Conservation (phyloP, 2,113 vertebrate genomes). For the Melozone crissalis region DNA sequence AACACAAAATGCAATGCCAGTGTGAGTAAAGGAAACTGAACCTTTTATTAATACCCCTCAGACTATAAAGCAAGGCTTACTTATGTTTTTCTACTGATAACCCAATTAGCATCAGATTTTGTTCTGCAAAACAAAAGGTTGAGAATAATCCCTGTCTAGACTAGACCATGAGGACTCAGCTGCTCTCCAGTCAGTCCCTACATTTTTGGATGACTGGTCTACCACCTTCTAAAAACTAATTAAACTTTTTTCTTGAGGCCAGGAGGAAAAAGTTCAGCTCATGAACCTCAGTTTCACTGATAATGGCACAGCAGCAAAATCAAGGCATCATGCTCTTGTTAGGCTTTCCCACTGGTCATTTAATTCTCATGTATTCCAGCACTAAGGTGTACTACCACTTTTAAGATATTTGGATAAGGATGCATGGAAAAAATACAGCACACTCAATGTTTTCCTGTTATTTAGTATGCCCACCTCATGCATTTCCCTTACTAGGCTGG, state of each 20-base stretch:
- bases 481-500: neutral
- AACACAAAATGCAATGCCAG: neutral
- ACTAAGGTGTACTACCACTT: neutral
- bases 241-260: neutral
- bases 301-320: neutral
- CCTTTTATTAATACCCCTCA: neutral
- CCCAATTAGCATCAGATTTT: neutral
- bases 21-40: neutral
- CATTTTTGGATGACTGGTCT: neutral
- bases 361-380: neutral
- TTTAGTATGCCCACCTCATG: neutral
- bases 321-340: neutral
- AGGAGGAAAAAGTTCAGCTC: neutral
- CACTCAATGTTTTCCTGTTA: neutral
- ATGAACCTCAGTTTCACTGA: neutral
- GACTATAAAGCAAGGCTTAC: neutral
- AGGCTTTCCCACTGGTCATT: rapidly evolving
- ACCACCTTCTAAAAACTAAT: neutral
- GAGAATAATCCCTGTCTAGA: neutral
- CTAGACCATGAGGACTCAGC: neutral
- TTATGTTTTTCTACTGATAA: neutral
- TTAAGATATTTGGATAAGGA: neutral
- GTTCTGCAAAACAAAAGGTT: neutral
- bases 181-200: neutral
- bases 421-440: neutral